A percentile compares a stretch with the other conserved stretches of the same genome.
phyloP scores from a whole-genome alignment of 53 echinoderm and acorn worm species.

The Holothuria leucospilota region DNA sequence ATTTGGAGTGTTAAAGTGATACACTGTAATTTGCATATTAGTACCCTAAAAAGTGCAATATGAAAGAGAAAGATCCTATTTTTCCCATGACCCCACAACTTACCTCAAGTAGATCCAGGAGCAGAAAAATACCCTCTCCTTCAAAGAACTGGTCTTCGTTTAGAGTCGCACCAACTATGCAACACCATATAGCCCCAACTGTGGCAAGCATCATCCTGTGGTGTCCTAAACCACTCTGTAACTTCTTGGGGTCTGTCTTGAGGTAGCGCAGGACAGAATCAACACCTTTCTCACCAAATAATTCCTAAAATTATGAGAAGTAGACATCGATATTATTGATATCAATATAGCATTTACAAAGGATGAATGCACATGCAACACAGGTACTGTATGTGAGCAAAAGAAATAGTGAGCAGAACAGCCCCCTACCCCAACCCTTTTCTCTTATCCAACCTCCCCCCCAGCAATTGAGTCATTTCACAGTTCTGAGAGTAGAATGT shows the following conservation, averaged over 20 bases:
- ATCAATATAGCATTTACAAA: neutral
- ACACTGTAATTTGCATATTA: no score
- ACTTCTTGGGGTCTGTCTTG: constrained; percentile 82
- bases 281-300: constrained; percentile 90
- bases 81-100: no score
- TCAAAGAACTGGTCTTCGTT: constrained; percentile 93
- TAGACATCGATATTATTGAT: neutral
- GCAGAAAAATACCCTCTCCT: constrained; percentile 82
- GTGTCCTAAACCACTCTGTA: constrained; percentile 83
- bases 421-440: no score
- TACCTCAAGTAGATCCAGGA: constrained; percentile 90
- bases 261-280: constrained; percentile 85
- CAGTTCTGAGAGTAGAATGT: no score
- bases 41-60: no score
- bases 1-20: no score
- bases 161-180: constrained; percentile 82
- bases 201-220: constrained; percentile 91
- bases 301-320: constrained; percentile 50
- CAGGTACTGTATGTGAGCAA: neutral
- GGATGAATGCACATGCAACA: neutral
- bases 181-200: constrained; percentile 90
- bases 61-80: no score
- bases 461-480: no score
- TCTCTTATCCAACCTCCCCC: no score
- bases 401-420: no score